Conservation (phyloP, 1,140 invertebrate species). For the Conopomorpha cramerella region DNA sequence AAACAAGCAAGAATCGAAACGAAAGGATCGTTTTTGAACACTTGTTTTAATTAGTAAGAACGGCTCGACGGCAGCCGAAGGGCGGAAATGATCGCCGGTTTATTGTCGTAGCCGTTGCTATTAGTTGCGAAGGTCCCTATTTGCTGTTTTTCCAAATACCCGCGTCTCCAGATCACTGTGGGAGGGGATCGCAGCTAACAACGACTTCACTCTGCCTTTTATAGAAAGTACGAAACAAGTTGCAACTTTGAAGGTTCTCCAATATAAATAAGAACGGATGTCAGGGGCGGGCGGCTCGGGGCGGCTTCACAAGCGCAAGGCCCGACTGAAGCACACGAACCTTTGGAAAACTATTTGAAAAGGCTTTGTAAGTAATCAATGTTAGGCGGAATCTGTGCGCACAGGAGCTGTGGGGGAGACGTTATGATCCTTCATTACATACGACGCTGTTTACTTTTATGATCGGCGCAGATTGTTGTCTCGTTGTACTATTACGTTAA, state of each 20-base stretch:
- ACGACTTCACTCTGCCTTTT: slow-evolving; percentile 11
- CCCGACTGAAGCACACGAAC: slow-evolving; percentile 8
- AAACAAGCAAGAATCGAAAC: no score
- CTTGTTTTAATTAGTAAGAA: no score
- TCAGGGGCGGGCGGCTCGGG: slow-evolving; percentile 10
- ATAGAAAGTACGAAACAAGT: slow-evolving; percentile 18
- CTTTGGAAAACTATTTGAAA: slow-evolving; percentile 49
- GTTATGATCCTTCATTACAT: no score
- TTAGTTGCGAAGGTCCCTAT: no score
- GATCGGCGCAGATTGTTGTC: no score
- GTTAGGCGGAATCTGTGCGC: neutral
- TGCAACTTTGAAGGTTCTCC: slow-evolving; percentile 16
- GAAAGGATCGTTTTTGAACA: no score
- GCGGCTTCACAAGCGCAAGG: slow-evolving; percentile 14
- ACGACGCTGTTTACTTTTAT: no score
- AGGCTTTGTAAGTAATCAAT: slow-evolving; percentile 34
- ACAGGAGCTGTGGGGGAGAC: no score
- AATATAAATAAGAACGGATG: slow-evolving; percentile 23
- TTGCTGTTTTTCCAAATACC: slow-evolving; percentile 39
- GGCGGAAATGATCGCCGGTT: no score
- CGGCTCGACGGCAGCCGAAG: no score
- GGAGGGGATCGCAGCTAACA: slow-evolving; percentile 11
- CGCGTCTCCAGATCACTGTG: slow-evolving; percentile 13
- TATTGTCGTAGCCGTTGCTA: no score
- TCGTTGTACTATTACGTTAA: no score